Base-by-base conservation (phyloP, 2,113 vertebrate genomes). In the Nibea albiflora region DNA sequence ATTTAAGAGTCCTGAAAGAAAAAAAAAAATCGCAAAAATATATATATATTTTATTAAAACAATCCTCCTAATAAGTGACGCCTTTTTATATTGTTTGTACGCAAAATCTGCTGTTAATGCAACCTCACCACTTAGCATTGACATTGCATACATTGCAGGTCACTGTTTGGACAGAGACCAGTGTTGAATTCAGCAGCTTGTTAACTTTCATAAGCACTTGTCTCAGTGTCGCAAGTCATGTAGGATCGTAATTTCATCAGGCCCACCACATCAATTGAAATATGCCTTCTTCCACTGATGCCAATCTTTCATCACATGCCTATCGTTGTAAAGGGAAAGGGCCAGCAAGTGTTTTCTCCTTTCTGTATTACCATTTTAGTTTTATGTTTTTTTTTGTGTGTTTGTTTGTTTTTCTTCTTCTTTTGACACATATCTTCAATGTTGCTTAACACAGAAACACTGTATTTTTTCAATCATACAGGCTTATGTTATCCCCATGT, bases 131-230 rank as follows among this genome's bases (percentile, higher is more conserved):
- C 35, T 39, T 28, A 58, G 31, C 70, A 39, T 1, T 63, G 73
- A 19, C 54, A 50, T 31, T 22, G 56, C 49, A 72, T n/a, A 44
- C 4, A 11, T 31, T 69, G 64, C 70, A 81, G 63, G 70, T 78
- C 64, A 58, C 69, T 52, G 60, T 75, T 70, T 79, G 49, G 69
- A 75, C 58, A 66, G 75, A 86, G 17, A 75, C 54, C 56, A 50
- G 61, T 39, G 50, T 68, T 52, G 50, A 76, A 67, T 66, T 73
- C 28, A 53, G 35, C 46, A 78, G 57, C 56, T 67, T 60, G n/a
- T 66, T 70, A 69, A 73, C 67, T 64, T 73, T 31, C 49, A 65
- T 19, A 73, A 64, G 57, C 69, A 50, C 46, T 60, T 62, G 22
- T 76, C 35, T 52, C 15, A 62, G 28, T 63, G 9, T 60, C 28